These are phyloP conservation scores for Palythoa grandis DNA, from an alignment of 92 coral and sea anemone genomes.

Conservation along the genomic window DNA sequence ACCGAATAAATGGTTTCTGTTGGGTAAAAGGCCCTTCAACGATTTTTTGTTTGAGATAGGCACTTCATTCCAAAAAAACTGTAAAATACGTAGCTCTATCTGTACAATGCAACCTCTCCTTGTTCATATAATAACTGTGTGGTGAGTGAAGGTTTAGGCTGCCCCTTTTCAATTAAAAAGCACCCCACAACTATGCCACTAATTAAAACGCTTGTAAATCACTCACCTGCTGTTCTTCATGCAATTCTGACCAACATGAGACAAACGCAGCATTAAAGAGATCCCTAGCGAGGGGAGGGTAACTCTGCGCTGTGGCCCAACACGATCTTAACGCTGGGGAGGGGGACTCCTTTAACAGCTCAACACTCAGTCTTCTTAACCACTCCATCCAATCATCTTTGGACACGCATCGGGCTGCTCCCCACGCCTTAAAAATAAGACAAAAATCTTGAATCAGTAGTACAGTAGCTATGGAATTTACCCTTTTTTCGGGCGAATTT, in stretches of 20 bases:
- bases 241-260: conserved; percentile 99
- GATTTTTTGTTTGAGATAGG: too few relatives aligned
- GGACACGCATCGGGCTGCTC: conserved; percentile 92
- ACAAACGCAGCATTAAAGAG: conserved; percentile 98
- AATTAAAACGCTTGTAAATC: background rate
- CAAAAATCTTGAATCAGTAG: background rate
- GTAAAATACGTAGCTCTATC: too few relatives aligned
- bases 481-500: background rate
- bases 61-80: too few relatives aligned
- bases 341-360: conserved; percentile 96
- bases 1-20: too few relatives aligned
- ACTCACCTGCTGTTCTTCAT: conserved; percentile 88
- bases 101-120: too few relatives aligned
- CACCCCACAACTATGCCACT: too few relatives aligned
- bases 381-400: conserved; percentile 99
- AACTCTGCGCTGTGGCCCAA: conserved; percentile 97
- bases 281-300: conserved; percentile 99
- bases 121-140: too few relatives aligned
- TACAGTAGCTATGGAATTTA: background rate
- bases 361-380: conserved; percentile 93
- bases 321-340: conserved; percentile 96
- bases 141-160: too few relatives aligned
- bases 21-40: too few relatives aligned
- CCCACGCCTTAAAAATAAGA: conserved; percentile 84
- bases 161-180: too few relatives aligned